Conservation (phyloP, 2,113 vertebrate genomes). For the Cyphomyrus discorhynchus region DNA sequence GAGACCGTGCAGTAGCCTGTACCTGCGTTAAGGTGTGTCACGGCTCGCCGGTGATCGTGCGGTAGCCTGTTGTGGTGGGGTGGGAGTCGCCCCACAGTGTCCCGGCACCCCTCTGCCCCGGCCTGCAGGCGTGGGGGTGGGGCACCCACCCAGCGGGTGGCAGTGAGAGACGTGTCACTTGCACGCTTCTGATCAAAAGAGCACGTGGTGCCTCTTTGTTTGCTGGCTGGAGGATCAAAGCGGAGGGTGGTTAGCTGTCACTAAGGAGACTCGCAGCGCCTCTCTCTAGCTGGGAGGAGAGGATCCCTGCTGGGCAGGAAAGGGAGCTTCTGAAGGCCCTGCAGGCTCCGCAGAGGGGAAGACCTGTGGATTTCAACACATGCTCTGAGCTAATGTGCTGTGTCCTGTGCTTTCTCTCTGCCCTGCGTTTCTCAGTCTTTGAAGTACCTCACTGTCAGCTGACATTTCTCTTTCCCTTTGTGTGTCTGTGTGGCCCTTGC, state of each 20-base stretch:
- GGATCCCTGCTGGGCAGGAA: slow-evolving; percentile 59
- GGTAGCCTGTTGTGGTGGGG: background rate
- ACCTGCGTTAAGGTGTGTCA: background rate
- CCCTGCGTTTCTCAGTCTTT: background rate
- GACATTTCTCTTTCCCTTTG: background rate
- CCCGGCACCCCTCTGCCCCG: background rate
- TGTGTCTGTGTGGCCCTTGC: background rate
- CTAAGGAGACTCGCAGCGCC: slow-evolving; percentile 57
- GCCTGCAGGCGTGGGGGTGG: background rate
- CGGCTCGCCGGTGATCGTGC: too few relatives aligned
- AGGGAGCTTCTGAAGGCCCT: slow-evolving; percentile 31
- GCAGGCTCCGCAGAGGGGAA: slow-evolving; percentile 39
- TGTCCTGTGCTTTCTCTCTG: background rate
- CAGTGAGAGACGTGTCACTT: slow-evolving; percentile 58
- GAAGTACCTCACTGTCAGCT: slow-evolving; percentile 2
- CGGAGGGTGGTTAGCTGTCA: slow-evolving; percentile 66
- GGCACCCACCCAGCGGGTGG: background rate
- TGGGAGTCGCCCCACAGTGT: background rate
- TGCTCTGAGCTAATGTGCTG: slow-evolving; percentile 24
- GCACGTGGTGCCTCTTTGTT: slow-evolving; percentile 46
- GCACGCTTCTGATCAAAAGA: slow-evolving; percentile 65
- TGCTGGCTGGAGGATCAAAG: slow-evolving; percentile 65
- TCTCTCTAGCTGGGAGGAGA: slow-evolving; percentile 50
- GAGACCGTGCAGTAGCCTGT: background rate
- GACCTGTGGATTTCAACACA: slow-evolving; percentile 58